A percentile compares a stretch with the other conserved stretches of the same genome.
Evolutionary conservation across 2,888 invertebrate species (phyloP).

Genomic region (Lysandra coridon): DNA sequence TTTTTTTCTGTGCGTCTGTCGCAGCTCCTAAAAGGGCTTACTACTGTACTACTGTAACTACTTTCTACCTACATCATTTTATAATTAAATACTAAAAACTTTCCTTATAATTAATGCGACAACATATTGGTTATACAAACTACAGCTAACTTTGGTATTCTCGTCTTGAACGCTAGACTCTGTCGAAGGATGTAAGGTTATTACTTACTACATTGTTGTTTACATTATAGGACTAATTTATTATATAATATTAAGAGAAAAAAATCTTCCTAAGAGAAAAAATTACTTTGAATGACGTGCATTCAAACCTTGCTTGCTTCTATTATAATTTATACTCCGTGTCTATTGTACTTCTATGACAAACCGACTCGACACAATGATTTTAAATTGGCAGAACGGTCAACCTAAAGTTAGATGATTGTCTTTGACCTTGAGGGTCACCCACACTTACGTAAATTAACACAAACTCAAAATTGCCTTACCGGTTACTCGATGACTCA

Average conservation of each 20-base stretch:
- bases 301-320: too few relatives aligned
- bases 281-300: too few relatives aligned
- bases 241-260: too few relatives aligned
- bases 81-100: too few relatives aligned
- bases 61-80: too few relatives aligned
- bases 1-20: too few relatives aligned
- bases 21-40: too few relatives aligned
- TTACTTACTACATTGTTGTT: neutral
- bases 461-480: conserved; percentile 2
- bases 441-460: conserved; percentile 17
- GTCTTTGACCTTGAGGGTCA: conserved; percentile 15
- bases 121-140: neutral
- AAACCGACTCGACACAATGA: neutral
- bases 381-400: neutral
- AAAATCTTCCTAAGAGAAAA: too few relatives aligned
- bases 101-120: too few relatives aligned
- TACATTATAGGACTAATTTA: neutral
- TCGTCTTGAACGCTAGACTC: neutral
- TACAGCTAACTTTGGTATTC: neutral
- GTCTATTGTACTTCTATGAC: too few relatives aligned
- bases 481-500: conserved; percentile 10
- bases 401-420: neutral
- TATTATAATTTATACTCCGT: too few relatives aligned
- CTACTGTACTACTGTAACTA: too few relatives aligned
- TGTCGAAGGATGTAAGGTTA: neutral